These are phyloP conservation scores for Cryptocephalus primarius DNA, from an alignment of 2,888 invertebrate species.

Conservation along the genomic window DNA sequence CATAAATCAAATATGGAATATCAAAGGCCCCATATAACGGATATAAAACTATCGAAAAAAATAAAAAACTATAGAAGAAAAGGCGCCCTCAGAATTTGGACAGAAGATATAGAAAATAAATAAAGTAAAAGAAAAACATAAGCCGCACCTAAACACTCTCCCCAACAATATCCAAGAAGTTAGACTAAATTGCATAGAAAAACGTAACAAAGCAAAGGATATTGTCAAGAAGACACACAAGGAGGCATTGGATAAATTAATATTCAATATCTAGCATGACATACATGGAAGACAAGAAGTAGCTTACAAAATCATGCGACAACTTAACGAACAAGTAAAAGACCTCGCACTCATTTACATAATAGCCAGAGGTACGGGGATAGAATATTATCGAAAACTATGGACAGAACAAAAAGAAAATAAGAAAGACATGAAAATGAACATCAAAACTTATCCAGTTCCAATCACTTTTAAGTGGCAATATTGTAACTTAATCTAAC, in stretches of 20 bases:
- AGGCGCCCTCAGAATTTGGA: too few relatives aligned
- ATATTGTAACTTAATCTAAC: too few relatives aligned
- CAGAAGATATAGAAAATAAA: background rate
- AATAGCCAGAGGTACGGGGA: background rate
- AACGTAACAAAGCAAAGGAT: background rate
- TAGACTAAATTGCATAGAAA: background rate
- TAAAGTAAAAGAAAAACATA: background rate
- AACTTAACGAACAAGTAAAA: background rate
- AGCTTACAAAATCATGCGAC: constrained; percentile 1
- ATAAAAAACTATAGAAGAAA: too few relatives aligned
- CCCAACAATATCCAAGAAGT: background rate
- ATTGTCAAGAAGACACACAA: too few relatives aligned
- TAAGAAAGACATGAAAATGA: background rate
- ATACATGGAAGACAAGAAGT: background rate
- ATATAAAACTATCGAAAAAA: too few relatives aligned
- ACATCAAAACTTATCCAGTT: background rate
- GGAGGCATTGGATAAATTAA: background rate
- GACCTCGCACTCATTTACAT: background rate
- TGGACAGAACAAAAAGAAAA: background rate
- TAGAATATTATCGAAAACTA: constrained; percentile 1
- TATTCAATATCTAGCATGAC: background rate
- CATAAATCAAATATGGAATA: too few relatives aligned
- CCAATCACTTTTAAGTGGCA: too few relatives aligned
- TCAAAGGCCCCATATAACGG: too few relatives aligned
- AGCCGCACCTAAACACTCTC: background rate